These are phyloP conservation scores for Macrotis lagotis DNA, from an alignment of 2,113 vertebrate species.

Conservation along the genomic window DNA sequence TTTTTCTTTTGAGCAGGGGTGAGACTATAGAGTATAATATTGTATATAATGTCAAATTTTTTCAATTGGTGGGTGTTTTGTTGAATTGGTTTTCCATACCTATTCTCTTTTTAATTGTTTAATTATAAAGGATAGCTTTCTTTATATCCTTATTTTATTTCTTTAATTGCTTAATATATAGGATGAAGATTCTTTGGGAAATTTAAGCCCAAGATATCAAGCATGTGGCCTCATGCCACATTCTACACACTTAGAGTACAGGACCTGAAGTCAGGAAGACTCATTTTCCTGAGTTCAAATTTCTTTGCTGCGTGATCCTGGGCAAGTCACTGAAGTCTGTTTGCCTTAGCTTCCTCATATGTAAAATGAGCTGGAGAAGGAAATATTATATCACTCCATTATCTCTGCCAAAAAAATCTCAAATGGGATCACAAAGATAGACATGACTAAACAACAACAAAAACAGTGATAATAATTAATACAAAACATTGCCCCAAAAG, in stretches of 20 bases:
- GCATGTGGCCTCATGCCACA: not conserved
- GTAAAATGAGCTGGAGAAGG: too few relatives aligned
- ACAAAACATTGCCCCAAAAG: not conserved
- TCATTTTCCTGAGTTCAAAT: too few relatives aligned
- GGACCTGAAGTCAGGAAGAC: too few relatives aligned
- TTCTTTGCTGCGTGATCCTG: too few relatives aligned
- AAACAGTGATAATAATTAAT: not conserved
- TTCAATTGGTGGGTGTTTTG: not conserved
- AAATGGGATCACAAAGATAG: too few relatives aligned
- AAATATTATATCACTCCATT: too few relatives aligned
- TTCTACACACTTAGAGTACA: not conserved
- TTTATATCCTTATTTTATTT: too few relatives aligned
- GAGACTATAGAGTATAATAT: not conserved
- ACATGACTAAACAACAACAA: too few relatives aligned
- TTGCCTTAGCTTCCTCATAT: too few relatives aligned
- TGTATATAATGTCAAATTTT: not conserved
- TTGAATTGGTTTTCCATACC: not conserved
- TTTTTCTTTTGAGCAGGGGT: not conserved
- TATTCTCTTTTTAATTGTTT: not conserved
- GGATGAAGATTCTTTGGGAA: not conserved
- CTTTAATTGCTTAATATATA: too few relatives aligned
- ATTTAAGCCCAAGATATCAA: not conserved
- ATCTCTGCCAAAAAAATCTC: too few relatives aligned
- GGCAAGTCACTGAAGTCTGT: too few relatives aligned
- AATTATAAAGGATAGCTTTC: not conserved